These are phyloP conservation scores for Drosophila kikkawai DNA, from an alignment of 1,140 invertebrate species.

Conservation along the genomic window DNA sequence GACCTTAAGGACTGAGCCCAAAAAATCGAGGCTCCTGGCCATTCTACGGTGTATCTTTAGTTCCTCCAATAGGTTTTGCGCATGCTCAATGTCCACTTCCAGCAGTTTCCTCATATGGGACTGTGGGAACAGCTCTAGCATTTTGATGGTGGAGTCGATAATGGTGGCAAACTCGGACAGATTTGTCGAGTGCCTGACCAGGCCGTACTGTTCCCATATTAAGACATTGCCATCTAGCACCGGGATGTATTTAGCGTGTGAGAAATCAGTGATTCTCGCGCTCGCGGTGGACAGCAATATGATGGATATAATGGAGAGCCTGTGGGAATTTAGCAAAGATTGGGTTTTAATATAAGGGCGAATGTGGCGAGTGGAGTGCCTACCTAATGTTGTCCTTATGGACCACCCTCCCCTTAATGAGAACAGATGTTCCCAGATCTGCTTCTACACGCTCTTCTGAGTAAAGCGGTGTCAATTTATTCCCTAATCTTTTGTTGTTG, in stretches of 20 bases:
- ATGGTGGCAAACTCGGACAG: conserved; percentile 10
- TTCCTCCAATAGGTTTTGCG: too few species aligned
- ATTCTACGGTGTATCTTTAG: conserved; percentile 1
- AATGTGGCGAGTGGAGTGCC: not conserved
- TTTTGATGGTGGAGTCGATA: not conserved
- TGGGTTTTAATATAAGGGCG: not conserved
- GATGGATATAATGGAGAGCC: not conserved
- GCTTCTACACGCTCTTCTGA: not conserved
- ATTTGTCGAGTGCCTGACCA: conserved; percentile 19
- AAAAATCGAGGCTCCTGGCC: conserved; percentile 1
- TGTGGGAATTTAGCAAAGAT: not conserved
- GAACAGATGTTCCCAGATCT: not conserved
- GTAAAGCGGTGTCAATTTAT: not conserved
- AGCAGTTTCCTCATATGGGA: too few species aligned
- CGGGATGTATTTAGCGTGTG: conserved; percentile 36
- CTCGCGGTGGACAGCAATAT: not conserved
- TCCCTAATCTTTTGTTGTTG: too few species aligned
- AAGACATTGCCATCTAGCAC: not conserved
- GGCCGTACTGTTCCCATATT: conserved; percentile 14
- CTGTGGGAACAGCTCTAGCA: not conserved
- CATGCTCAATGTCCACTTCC: not conserved
- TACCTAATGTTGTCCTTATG: too few species aligned
- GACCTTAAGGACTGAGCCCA: conserved; percentile 1
- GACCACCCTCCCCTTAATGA: not conserved
- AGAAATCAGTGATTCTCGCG: conserved; percentile 30